These are phyloP conservation scores for Epicampocera succincta DNA, from an alignment of 2,888 invertebrate species.

Conservation along the genomic window DNA sequence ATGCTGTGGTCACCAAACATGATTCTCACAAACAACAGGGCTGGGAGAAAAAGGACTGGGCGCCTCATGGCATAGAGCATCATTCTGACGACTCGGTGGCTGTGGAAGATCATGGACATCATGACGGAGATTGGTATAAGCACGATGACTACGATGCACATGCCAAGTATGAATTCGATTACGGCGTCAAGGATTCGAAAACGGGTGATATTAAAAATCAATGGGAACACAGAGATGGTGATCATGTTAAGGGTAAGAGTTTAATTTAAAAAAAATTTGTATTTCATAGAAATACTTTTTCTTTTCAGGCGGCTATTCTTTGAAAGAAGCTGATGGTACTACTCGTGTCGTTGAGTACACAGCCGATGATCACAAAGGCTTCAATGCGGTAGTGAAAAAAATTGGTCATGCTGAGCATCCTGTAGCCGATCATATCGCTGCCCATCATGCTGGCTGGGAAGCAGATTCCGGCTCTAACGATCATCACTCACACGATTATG, in stretches of 20 bases:
- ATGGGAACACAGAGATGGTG: slow-evolving; percentile 83
- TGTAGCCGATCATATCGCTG: slow-evolving; percentile 72
- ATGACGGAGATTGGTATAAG: slow-evolving; percentile 70
- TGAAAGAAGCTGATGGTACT: slow-evolving; percentile 82
- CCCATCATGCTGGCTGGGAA: slow-evolving; percentile 70
- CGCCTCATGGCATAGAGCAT: slow-evolving; percentile 26
- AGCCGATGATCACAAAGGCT: slow-evolving; percentile 82
- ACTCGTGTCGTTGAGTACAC: slow-evolving; percentile 82
- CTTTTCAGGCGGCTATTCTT: slow-evolving; percentile 78
- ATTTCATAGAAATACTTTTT: slow-evolving; percentile 71
- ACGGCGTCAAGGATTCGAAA: slow-evolving; percentile 82
- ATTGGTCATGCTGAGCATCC: slow-evolving; percentile 80
- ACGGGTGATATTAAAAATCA: slow-evolving; percentile 82
- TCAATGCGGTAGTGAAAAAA: slow-evolving; percentile 82
- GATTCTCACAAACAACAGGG: slow-evolving; percentile 61
- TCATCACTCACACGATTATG: slow-evolving; percentile 61
- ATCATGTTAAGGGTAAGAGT: slow-evolving; percentile 81
- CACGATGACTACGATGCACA: slow-evolving; percentile 78
- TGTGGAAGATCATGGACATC: slow-evolving; percentile 56
- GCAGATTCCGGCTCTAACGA: slow-evolving; percentile 3
- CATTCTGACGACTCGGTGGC: slow-evolving; percentile 55
- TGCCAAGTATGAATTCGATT: slow-evolving; percentile 82
- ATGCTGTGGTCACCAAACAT: slow-evolving; percentile 73
- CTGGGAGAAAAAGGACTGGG: too few species aligned
- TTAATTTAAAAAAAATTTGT: too few species aligned